A percentile compares a stretch with the other conserved stretches of the same genome.
Evolutionary conservation across 2,797 vertebrate species (phyloP).

Genomic region (Sciurus carolinensis): DNA sequence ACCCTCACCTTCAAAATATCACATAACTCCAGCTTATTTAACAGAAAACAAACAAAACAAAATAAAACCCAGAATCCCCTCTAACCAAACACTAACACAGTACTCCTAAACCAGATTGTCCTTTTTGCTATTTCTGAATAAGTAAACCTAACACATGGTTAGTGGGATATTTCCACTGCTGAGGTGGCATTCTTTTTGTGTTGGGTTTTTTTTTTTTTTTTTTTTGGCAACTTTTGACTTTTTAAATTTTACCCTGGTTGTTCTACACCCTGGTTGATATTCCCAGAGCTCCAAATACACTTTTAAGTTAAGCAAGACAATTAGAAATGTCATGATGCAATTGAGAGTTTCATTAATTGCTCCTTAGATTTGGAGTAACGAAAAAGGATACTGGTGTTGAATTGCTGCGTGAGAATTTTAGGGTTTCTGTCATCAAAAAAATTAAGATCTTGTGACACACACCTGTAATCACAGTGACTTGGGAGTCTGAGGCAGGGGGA

Average conservation of each 20-base stretch:
- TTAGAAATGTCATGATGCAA: slow-evolving; percentile 51
- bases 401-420: slow-evolving; percentile 53
- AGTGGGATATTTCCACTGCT: slow-evolving; percentile 70
- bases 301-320: slow-evolving; percentile 69
- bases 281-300: background rate
- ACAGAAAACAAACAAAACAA: background rate
- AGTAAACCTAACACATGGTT: slow-evolving; percentile 28
- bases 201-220: background rate
- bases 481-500: too few species aligned
- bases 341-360: slow-evolving; percentile 25
- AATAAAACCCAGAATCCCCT: background rate
- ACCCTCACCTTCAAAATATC: slow-evolving; percentile 47
- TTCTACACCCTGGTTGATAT: slow-evolving; percentile 56
- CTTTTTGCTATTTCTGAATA: slow-evolving; percentile 64
- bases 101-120: background rate
- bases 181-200: slow-evolving; percentile 59
- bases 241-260: slow-evolving; percentile 38
- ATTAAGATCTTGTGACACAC: too few species aligned
- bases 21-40: slow-evolving; percentile 59
- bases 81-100: slow-evolving; percentile 33
- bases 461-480: too few species aligned
- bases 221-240: slow-evolving; percentile 64
- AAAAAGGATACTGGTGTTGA: slow-evolving; percentile 45
- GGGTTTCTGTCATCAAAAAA: background rate
- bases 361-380: slow-evolving; percentile 54